phyloP scores from a whole-genome alignment of 2,113 vertebrate species.

The Pelobates fuscus region DNA sequence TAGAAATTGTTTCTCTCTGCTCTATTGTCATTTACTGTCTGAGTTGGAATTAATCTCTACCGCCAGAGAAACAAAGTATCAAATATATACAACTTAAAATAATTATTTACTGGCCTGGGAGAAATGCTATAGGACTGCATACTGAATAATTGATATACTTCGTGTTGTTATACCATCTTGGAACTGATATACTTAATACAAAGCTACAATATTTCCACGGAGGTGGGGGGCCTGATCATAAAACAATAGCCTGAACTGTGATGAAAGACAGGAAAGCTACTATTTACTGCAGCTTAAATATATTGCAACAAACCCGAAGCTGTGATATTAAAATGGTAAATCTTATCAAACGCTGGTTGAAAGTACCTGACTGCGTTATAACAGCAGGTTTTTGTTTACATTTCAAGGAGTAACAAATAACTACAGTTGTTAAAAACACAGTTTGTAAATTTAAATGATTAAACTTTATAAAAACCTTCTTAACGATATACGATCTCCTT shows the following conservation, averaged over 20 bases:
- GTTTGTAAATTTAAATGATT: too few relatives aligned
- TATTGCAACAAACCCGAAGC: slow-evolving; percentile 6
- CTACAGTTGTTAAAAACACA: too few relatives aligned
- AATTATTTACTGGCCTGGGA: not conserved
- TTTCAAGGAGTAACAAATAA: slow-evolving; percentile 13
- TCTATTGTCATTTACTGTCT: slow-evolving; percentile 17
- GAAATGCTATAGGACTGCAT: not conserved
- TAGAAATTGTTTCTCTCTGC: not conserved
- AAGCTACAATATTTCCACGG: slow-evolving; percentile 8
- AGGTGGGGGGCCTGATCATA: not conserved
- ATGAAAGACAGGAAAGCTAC: not conserved
- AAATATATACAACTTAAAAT: not conserved
- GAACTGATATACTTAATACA: slow-evolving; percentile 11
- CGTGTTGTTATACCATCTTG: not conserved
- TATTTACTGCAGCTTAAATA: slow-evolving; percentile 7
- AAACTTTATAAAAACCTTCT: too few relatives aligned
- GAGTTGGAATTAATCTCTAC: not conserved
- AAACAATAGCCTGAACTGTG: not conserved
- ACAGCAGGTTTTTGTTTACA: slow-evolving; percentile 7
- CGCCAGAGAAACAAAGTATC: not conserved
- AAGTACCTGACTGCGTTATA: not conserved
- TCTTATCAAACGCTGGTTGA: slow-evolving; percentile 14
- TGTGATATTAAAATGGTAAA: slow-evolving; percentile 32
- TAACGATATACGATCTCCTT: too few relatives aligned
- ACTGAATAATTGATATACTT: slow-evolving; percentile 1